Evolutionary conservation across 2,797 vertebrate genomes (phyloP), one percentile per base, ranked within the genome.

Genomic region (Schizopygopsis pylzovi): DNA sequence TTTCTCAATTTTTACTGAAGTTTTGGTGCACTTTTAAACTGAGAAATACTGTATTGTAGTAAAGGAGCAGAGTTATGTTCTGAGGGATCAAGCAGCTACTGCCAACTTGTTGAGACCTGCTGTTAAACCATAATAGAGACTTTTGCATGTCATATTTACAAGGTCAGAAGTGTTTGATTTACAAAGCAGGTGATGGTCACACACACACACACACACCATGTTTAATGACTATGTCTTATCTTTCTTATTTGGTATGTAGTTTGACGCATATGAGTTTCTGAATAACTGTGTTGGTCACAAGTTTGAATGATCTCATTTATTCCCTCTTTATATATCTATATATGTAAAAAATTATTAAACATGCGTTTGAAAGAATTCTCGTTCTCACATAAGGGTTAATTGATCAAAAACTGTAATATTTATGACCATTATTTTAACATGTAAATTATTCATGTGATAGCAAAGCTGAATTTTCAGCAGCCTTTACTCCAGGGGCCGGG

Each of bases 81-180:
- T 59, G 37, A 47, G 75, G 8, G 52, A 72, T 59, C 68, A 49
- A 39, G 41, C 18, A 47, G 65, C 11, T 56, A 59, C 39, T 39
- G 45, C 16, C 9, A 78, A 56, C 75, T 54, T 78, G 83, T 78
- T 33, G 45, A 70, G 83, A 85, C 76, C 41, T 78, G 75, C 65
- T 56, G 39, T 25, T 68, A 54, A 33, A 75, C 43, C 45, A 41
- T 25, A 25, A 76, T 13, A 20, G 33, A 78, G 25, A 45, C 45
- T 41, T 56, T 71, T 45, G 63, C 47, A 15, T 59, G n/a, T 79
- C 15, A 43, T 63, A 45, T 70, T 52, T 83, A 33, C 18, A n/a
- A 70, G 65, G 41, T 71, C 65, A 37, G 22, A 59, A 59, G 16
- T 37, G 65, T 79, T 45, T 70, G 49, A 84, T 59, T 78, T 28